These are phyloP conservation scores for Drosophila aff. DNA, from an alignment of 1,140 invertebrate species.

Conservation along the genomic window DNA sequence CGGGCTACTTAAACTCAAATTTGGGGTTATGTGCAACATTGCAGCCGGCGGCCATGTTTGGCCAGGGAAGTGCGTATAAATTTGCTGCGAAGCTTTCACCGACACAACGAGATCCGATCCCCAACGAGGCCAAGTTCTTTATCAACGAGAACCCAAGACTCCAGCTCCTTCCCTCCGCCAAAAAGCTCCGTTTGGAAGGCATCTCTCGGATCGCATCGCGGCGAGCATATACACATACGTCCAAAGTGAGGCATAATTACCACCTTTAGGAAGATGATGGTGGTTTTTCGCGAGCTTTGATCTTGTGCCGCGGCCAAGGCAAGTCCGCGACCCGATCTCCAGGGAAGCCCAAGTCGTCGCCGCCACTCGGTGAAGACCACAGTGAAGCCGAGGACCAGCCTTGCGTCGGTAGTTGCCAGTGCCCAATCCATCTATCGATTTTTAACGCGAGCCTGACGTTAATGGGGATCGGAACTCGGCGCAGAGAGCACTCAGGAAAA, in stretches of 20 bases:
- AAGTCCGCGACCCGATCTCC: constrained; percentile 31
- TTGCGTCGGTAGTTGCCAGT: constrained; percentile 52
- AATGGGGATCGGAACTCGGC: constrained; percentile 57
- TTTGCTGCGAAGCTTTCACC: constrained; percentile 80
- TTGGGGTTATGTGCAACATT: constrained; percentile 62
- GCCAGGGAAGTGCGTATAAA: constrained; percentile 71
- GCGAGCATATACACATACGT: constrained; percentile 50
- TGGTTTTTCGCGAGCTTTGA: constrained; percentile 84
- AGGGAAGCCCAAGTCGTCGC: constrained; percentile 22
- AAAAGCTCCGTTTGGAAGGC: constrained; percentile 32
- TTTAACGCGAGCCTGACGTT: constrained; percentile 83
- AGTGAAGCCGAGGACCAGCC: constrained; percentile 24
- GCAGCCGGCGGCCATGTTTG: constrained; percentile 73
- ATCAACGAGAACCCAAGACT: constrained; percentile 26
- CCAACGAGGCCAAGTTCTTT: constrained; percentile 50
- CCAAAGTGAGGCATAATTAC: constrained; percentile 79
- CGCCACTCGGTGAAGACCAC: constrained; percentile 38
- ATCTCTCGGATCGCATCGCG: constrained; percentile 27
- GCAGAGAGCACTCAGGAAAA: constrained; percentile 18
- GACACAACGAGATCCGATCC: constrained; percentile 41
- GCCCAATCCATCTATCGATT: constrained; percentile 82
- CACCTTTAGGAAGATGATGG: constrained; percentile 84
- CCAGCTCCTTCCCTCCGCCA: neutral
- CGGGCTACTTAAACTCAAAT: constrained; percentile 70
- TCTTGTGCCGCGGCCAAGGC: constrained; percentile 65